Evolutionary conservation across 37 sponge, comb jelly and placozoan species (phyloP).

Genomic region (Dysidea cf. avara): DNA sequence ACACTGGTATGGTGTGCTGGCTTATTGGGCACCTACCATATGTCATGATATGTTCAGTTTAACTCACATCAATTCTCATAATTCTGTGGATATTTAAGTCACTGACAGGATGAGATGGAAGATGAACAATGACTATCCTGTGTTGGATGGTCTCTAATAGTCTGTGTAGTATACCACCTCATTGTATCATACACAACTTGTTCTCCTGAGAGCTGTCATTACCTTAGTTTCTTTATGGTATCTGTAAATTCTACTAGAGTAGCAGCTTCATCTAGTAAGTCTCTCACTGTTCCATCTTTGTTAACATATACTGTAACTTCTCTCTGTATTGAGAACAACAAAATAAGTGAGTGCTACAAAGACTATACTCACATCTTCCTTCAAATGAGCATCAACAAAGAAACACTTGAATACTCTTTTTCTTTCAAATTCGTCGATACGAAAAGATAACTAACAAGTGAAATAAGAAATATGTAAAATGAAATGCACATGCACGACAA

Average conservation of each 20-base stretch:
- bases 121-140: slow-evolving; percentile 54
- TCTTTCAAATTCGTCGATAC: slow-evolving; percentile 86
- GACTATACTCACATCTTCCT: slow-evolving; percentile 70
- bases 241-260: slow-evolving; percentile 52
- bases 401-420: slow-evolving; percentile 83
- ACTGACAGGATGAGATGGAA: slow-evolving; percentile 59
- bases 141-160: slow-evolving; percentile 76
- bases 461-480: neutral
- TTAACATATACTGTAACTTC: slow-evolving; percentile 79
- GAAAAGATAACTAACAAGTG: slow-evolving; percentile 61
- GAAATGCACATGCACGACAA: neutral
- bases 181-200: no score
- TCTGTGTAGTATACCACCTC: slow-evolving; percentile 11
- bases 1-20: no score
- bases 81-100: slow-evolving; percentile 60
- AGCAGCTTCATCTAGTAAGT: slow-evolving; percentile 71
- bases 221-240: neutral
- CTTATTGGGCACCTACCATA: no score
- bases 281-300: slow-evolving; percentile 75
- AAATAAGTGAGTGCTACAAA: neutral
- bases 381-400: slow-evolving; percentile 60
- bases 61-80: slow-evolving; percentile 69
- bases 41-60: no score
- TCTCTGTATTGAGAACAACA: slow-evolving; percentile 31
- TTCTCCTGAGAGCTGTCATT: no score